A percentile compares a stretch with the other conserved stretches of the same genome.
Evolutionary conservation across 2,113 vertebrate species (phyloP).

Genomic region (Alaudala cheleensis): DNA sequence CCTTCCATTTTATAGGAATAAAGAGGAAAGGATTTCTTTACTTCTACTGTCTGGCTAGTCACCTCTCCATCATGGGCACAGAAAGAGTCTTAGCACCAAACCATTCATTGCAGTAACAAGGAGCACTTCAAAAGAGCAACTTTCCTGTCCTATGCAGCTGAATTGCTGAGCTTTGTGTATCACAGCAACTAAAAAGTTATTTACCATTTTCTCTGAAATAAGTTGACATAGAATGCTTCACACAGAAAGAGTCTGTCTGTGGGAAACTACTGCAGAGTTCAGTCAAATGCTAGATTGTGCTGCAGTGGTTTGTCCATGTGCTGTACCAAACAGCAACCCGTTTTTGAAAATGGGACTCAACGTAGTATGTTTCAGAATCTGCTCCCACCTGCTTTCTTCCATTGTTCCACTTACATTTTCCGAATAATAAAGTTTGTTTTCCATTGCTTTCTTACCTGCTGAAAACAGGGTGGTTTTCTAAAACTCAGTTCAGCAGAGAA

Average conservation of each 20-base stretch:
- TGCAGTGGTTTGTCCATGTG: background rate
- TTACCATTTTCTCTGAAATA: background rate
- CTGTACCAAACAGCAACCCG: background rate
- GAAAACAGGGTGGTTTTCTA: background rate
- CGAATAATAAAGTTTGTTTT: background rate
- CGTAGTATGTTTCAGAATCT: background rate
- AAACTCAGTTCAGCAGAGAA: background rate
- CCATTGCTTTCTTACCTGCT: background rate
- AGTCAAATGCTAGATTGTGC: background rate
- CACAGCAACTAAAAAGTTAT: background rate
- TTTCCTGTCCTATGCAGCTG: background rate
- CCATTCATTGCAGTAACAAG: background rate
- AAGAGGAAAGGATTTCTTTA: background rate
- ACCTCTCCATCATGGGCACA: background rate
- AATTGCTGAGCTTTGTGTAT: background rate
- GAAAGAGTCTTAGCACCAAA: background rate
- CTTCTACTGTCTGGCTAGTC: background rate
- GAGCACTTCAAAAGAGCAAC: background rate
- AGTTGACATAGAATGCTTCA: background rate
- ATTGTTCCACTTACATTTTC: background rate
- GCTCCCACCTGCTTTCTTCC: background rate
- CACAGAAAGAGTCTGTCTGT: background rate
- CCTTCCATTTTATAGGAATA: background rate
- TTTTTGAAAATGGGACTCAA: background rate
- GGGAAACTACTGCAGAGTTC: background rate